phyloP scores from a whole-genome alignment of 2,888 invertebrate species.

The Caenorhabditis imperialis region DNA sequence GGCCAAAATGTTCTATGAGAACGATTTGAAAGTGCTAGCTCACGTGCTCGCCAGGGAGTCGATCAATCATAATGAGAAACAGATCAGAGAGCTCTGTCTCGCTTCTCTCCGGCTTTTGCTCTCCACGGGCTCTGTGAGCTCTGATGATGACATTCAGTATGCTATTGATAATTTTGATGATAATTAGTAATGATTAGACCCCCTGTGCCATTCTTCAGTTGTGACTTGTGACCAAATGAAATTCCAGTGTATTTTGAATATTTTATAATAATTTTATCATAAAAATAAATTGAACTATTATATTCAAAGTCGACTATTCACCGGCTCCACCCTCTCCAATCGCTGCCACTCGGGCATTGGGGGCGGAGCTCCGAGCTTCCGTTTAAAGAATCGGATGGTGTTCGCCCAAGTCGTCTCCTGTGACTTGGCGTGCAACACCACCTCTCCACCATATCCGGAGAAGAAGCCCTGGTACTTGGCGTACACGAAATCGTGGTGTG shows the following conservation, averaged over 20 bases:
- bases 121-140: background rate
- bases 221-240: background rate
- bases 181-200: background rate
- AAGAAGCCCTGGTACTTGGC: constrained; percentile 60
- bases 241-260: too few species aligned
- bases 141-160: constrained; percentile 25
- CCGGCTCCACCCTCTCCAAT: constrained; percentile 16
- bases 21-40: constrained; percentile 58
- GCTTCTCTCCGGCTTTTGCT: constrained; percentile 14
- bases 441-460: constrained; percentile 58
- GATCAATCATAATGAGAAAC: constrained; percentile 48
- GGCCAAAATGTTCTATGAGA: constrained; percentile 60
- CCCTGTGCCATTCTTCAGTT: background rate
- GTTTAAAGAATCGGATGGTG: constrained; percentile 54
- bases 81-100: constrained; percentile 24
- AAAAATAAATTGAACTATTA: too few species aligned
- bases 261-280: too few species aligned
- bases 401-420: constrained; percentile 53
- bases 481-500: constrained; percentile 57
- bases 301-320: constrained; percentile 35
- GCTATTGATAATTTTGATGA: constrained; percentile 26
- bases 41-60: constrained; percentile 52
- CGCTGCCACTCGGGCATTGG: constrained; percentile 57
- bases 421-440: constrained; percentile 48
- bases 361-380: constrained; percentile 49